phyloP scores from a whole-genome alignment of 1,140 invertebrate genomes.

The Pseudomyrmex cubaensis region DNA sequence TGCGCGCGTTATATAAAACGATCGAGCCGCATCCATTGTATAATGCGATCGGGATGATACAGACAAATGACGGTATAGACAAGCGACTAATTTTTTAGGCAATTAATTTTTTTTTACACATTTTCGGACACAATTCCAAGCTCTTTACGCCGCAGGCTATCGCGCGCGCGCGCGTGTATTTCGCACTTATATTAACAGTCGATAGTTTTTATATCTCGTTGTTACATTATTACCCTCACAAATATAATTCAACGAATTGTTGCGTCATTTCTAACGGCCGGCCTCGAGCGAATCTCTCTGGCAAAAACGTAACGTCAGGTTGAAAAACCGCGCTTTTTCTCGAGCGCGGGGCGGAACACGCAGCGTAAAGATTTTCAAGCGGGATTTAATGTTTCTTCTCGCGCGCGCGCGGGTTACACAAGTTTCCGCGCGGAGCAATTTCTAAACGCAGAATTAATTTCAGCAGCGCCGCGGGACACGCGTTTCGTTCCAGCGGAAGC shows the following conservation, averaged over 20 bases:
- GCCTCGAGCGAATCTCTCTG: neutral
- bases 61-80: neutral
- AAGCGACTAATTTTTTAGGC: neutral
- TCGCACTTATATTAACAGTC: no score
- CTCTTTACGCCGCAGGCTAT: neutral
- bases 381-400: conserved; percentile 46
- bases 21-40: conserved; percentile 14
- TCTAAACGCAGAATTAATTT: conserved; percentile 65
- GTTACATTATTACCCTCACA: no score
- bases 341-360: conserved; percentile 1
- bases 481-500: conserved; percentile 16
- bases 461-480: conserved; percentile 38
- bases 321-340: conserved; percentile 14
- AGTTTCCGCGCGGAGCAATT: conserved; percentile 40
- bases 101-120: neutral
- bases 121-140: conserved; percentile 2
- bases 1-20: conserved; percentile 15
- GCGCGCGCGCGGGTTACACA: neutral
- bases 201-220: no score
- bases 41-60: neutral
- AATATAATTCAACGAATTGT: neutral
- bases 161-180: neutral
- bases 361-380: conserved; percentile 24
- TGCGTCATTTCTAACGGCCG: conserved; percentile 30
- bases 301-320: conserved; percentile 18